Base-by-base conservation (phyloP, 2,113 vertebrate species). In the Platycercus adscitus region DNA sequence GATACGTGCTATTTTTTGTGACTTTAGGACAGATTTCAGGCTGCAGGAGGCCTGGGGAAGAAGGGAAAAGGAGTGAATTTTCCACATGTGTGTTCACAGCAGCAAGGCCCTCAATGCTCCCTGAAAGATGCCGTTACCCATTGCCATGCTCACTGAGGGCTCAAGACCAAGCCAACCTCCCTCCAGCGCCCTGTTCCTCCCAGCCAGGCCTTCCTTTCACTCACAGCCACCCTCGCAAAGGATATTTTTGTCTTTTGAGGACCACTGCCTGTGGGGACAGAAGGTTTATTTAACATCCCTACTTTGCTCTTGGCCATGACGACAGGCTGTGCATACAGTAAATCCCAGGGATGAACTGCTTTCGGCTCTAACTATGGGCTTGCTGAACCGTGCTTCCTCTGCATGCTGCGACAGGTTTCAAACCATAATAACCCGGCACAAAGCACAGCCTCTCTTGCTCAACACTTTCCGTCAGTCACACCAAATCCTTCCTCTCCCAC, bases 351-450 rank as follows among this genome's bases (percentile, higher is more conserved):
- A 95, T 81, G 47, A 95, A 95, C 58, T 47, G 80, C 91, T 88
- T 72, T 91, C 17, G 2, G 53, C 69, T 88, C 78, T 56, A 53
- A 94, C 82, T 86, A 79, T 79, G 65, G 61, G 88, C 71, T 79
- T 96, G 91, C 69, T 93, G 88, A 96, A 71, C 89, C 41, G 4
- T 91, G 91, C 77, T 96, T 94, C 89, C 89, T 61, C 76, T 92
- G 71, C 92, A 5, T 75, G 95, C 83, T 95, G 83, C 3, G 18
- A 95, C 91, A 95, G 88, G 93, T 77, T 82, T 89, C 86, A 35
- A 75, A 66, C 72, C 91, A 83, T 85, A 88, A 91, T 80, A 92
- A 92, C 60, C 56, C 78, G 2, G 5, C 56, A 90, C 64, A 81
- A 81, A 86, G 78, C 85, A 80, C 69, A 14, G 7, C 50, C 68